A percentile compares a stretch with the other conserved stretches of the same genome.
Evolutionary conservation across 2,113 vertebrate species (phyloP).

Genomic region (Talpa occidentalis): DNA sequence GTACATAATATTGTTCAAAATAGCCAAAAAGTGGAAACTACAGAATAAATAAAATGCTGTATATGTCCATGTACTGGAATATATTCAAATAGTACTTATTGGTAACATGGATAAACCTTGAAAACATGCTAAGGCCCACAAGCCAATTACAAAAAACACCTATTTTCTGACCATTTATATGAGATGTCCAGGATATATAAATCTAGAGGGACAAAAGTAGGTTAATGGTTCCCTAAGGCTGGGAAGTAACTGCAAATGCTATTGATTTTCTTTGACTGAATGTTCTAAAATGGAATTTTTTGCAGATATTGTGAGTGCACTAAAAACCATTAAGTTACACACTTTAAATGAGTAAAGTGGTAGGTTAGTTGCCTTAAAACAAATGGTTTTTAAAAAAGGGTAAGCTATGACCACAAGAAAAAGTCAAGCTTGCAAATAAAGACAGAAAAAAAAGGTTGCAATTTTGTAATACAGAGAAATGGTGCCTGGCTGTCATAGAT

Average conservation of each 20-base stretch:
- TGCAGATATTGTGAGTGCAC: constrained; percentile 29
- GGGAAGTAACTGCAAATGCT: constrained; percentile 9
- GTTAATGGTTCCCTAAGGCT: constrained; percentile 29
- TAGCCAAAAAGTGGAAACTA: constrained; percentile 14
- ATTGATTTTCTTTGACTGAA: constrained; percentile 44
- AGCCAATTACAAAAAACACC: background rate
- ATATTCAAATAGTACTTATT: background rate
- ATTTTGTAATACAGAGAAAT: constrained; percentile 2
- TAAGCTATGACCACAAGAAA: background rate
- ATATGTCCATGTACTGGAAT: background rate
- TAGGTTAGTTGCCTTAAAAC: background rate
- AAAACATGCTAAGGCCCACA: background rate
- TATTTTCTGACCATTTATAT: background rate
- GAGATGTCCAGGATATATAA: background rate
- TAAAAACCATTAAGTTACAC: constrained; percentile 7
- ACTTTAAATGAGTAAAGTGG: constrained; percentile 13
- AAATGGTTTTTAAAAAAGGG: background rate
- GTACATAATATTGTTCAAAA: background rate
- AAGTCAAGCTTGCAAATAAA: constrained; percentile 39
- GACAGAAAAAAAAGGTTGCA: background rate
- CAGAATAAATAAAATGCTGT: constrained; percentile 8
- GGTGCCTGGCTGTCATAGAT: background rate
- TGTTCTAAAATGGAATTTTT: constrained; percentile 46
- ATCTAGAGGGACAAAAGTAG: constrained; percentile 38
- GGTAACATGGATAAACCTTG: background rate